Evolutionary conservation across 2,888 invertebrate species (phyloP).

Genomic region (Cataglyphis rosenhaueri): DNA sequence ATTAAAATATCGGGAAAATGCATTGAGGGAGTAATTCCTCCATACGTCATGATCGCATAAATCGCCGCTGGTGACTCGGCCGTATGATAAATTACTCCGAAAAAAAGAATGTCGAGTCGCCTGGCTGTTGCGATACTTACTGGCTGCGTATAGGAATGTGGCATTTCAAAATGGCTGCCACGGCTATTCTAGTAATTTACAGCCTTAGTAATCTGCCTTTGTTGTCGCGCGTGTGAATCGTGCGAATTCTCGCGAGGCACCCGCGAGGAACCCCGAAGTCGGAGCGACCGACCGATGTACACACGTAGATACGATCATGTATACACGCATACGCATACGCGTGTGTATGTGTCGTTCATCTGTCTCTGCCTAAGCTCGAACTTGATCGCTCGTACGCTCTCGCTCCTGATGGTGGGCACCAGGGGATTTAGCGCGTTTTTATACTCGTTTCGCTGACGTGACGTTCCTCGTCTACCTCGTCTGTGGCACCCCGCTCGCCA

Average conservation of each 20-base stretch:
- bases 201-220: slow-evolving; percentile 84
- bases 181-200: slow-evolving; percentile 85
- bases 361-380: background rate
- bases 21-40: background rate
- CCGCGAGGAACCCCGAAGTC: slow-evolving; percentile 17
- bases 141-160: slow-evolving; percentile 87
- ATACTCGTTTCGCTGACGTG: background rate
- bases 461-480: slow-evolving; percentile 10
- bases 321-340: background rate
- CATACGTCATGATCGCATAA: background rate
- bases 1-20: background rate
- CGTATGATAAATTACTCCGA: slow-evolving; percentile 79
- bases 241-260: slow-evolving; percentile 26
- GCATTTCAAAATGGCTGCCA: slow-evolving; percentile 92
- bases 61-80: slow-evolving; percentile 54
- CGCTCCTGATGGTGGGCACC: slow-evolving; percentile 53
- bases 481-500: slow-evolving; percentile 64
- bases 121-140: background rate
- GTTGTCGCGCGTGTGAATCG: slow-evolving; percentile 79
- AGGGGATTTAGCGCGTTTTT: slow-evolving; percentile 43
- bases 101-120: slow-evolving; percentile 79
- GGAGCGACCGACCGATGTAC: background rate
- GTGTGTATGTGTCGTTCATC: background rate
- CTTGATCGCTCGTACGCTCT: background rate
- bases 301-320: background rate